phyloP scores from a whole-genome alignment of 1,140 invertebrate genomes.

The Apis florea region DNA sequence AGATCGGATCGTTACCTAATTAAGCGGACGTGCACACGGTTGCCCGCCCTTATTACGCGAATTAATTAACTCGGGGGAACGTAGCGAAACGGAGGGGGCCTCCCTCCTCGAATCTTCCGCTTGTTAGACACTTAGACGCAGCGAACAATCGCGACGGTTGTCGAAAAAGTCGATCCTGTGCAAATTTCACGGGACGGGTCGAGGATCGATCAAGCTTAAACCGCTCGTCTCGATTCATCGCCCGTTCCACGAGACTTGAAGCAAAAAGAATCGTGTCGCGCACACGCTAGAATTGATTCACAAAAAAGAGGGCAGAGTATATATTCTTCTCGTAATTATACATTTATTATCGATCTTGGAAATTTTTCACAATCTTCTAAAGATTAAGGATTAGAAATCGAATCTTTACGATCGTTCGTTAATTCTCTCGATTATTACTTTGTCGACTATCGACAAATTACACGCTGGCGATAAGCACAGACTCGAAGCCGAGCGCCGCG shows the following conservation, averaged over 20 bases:
- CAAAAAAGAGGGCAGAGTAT: no score
- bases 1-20: conserved; percentile 61
- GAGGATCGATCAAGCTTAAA: neutral
- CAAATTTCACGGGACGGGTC: neutral
- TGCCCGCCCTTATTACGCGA: conserved; percentile 26
- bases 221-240: neutral
- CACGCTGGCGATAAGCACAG: neutral
- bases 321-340: no score
- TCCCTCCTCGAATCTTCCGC: neutral
- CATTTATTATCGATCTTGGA: no score
- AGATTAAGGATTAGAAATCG: no score
- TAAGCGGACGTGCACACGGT: conserved; percentile 39
- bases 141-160: conserved; percentile 4
- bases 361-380: no score
- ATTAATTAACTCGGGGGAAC: conserved; percentile 44
- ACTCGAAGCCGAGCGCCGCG: neutral
- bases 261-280: neutral
- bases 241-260: neutral
- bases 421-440: no score
- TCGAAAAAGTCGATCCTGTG: neutral
- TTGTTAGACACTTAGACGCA: conserved; percentile 8
- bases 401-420: no score
- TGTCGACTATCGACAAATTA: no score
- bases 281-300: no score
- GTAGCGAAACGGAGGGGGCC: neutral